Conservation (phyloP, 2,113 vertebrate genomes). For the Ciconia boyciana region DNA sequence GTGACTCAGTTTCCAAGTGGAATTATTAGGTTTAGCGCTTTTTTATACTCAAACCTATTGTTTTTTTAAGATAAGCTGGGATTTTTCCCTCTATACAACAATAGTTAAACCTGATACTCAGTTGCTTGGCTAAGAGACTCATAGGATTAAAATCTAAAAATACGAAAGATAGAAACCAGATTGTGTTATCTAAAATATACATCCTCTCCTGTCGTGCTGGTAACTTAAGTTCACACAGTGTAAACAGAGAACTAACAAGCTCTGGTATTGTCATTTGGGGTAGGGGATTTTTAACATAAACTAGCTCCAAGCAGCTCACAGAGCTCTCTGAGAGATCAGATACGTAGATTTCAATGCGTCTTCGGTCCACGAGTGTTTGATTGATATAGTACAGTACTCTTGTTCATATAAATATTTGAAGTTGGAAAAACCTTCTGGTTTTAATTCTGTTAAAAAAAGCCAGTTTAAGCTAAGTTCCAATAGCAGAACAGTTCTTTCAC, state of each 20-base stretch:
- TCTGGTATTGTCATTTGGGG: constrained; percentile 17
- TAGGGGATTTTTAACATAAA: constrained; percentile 3
- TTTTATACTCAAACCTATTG: not conserved
- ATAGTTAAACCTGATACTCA: constrained; percentile 30
- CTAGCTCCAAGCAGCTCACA: not conserved
- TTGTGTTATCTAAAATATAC: constrained; percentile 70
- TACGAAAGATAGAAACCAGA: constrained; percentile 73
- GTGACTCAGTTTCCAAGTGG: not conserved
- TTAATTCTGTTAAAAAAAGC: constrained; percentile 57
- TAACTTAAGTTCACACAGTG: constrained; percentile 43
- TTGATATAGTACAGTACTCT: constrained; percentile 70
- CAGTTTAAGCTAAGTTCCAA: constrained; percentile 36
- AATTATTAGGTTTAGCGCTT: not conserved
- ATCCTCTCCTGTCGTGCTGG: constrained; percentile 67
- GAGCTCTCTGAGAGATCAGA: not conserved
- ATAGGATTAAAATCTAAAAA: constrained; percentile 61
- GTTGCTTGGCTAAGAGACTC: constrained; percentile 43
- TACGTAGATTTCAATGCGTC: not conserved
- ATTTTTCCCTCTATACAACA: constrained; percentile 7
- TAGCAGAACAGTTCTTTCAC: not conserved
- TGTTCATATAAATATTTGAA: constrained; percentile 78
- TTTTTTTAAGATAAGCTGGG: not conserved
- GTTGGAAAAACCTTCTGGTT: constrained; percentile 67
- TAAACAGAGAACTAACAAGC: constrained; percentile 37
- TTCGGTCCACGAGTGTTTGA: constrained; percentile 30